phyloP scores from a whole-genome alignment of 2,113 vertebrate species.

The Triplophysa siluroides region DNA sequence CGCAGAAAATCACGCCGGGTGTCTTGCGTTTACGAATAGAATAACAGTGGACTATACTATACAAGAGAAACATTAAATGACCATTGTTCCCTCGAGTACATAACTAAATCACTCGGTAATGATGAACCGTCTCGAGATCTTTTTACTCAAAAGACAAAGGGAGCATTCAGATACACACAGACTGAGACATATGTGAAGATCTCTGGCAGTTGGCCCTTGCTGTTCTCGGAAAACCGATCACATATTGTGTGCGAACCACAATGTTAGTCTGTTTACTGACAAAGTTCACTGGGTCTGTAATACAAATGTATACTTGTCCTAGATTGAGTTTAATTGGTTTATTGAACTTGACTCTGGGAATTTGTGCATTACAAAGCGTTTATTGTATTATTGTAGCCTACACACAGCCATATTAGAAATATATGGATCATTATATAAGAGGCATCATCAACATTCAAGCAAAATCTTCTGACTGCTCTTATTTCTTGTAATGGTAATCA shows the following conservation, averaged over 20 bases:
- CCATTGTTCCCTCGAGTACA: slow-evolving; percentile 1
- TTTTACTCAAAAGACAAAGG: slow-evolving; percentile 32
- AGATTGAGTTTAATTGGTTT: slow-evolving; percentile 20
- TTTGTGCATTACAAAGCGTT: slow-evolving; percentile 12
- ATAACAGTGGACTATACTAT: background rate
- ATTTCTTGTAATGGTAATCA: background rate
- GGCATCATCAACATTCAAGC: no score
- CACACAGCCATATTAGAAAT: background rate
- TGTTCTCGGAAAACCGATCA: slow-evolving; percentile 11
- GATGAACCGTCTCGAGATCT: background rate
- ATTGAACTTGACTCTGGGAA: background rate
- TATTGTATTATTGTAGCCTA: background rate
- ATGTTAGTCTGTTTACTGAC: slow-evolving; percentile 3
- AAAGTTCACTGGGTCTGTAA: slow-evolving; percentile 31
- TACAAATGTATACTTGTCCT: slow-evolving; percentile 26
- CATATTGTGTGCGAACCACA: slow-evolving; percentile 21
- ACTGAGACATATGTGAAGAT: slow-evolving; percentile 21
- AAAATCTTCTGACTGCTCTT: no score
- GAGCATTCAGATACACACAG: slow-evolving; percentile 4
- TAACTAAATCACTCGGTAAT: slow-evolving; percentile 5
- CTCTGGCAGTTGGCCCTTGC: slow-evolving; percentile 7
- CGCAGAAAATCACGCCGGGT: background rate
- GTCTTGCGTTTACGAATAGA: background rate
- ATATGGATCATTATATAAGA: background rate
- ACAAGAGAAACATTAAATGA: background rate